These are phyloP conservation scores for Chascanopsetta lugubris DNA, from an alignment of 2,113 vertebrate species.

Conservation along the genomic window DNA sequence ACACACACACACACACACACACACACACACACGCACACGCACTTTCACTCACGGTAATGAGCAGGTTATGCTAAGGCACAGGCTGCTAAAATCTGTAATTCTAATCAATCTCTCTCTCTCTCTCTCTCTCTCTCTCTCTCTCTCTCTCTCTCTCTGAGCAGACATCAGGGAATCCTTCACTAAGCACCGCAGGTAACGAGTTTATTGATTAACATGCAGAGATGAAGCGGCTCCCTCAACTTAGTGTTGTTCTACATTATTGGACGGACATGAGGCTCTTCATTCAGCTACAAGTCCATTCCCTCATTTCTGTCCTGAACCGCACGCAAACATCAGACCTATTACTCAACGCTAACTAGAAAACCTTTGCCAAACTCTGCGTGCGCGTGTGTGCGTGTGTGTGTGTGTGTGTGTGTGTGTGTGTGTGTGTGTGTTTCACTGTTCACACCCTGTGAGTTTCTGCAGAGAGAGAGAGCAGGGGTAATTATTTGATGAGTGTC, in stretches of 20 bases:
- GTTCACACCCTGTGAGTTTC: not conserved
- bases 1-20: not conserved
- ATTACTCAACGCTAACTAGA: conserved; percentile 29
- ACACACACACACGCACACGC: conserved; percentile 37
- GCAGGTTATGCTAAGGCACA: conserved; percentile 83
- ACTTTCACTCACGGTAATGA: conserved; percentile 75
- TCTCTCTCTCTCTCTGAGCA: conserved; percentile 50
- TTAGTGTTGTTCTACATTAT: conserved; percentile 79
- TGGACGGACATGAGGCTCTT: conserved; percentile 66
- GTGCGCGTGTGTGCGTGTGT: too few species aligned
- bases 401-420: too few species aligned
- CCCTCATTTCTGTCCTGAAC: conserved; percentile 57
- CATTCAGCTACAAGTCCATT: conserved; percentile 52
- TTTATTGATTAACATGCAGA: conserved; percentile 79
- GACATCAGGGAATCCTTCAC: conserved; percentile 74
- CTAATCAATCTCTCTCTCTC: conserved; percentile 80
- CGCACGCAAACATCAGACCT: conserved; percentile 39
- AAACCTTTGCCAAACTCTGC: conserved; percentile 19
- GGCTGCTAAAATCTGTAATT: conserved; percentile 83
- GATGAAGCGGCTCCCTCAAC: conserved; percentile 70
- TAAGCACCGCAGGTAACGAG: conserved; percentile 77
- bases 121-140: conserved; percentile 52
- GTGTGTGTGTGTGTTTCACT: too few species aligned
- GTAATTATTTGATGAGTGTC: conserved; percentile 32
- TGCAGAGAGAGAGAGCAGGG: not conserved